Conservation (phyloP, 2,888 invertebrate species). For the Tachina lurida region DNA sequence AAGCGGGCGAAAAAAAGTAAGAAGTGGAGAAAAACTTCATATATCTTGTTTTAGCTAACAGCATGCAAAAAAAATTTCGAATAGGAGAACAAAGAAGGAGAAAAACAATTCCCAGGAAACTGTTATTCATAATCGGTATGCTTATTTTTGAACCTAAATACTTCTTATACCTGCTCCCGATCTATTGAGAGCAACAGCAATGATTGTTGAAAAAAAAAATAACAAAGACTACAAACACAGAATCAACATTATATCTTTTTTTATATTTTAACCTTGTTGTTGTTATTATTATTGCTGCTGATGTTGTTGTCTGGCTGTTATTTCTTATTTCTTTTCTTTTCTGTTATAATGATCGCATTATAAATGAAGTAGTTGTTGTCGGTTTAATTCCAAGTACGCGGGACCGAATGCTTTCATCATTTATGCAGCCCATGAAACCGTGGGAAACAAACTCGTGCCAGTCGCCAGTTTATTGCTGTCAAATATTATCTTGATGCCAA, state of each 20-base stretch:
- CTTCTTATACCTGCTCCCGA: slow-evolving; percentile 1
- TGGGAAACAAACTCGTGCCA: slow-evolving; percentile 83
- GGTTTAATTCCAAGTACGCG: slow-evolving; percentile 74
- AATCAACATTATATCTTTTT: slow-evolving; percentile 66
- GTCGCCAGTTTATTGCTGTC: slow-evolving; percentile 82
- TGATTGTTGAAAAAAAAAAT: slow-evolving; percentile 11
- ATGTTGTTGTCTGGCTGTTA: slow-evolving; percentile 50
- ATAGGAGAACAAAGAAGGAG: no score
- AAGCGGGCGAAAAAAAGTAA: no score
- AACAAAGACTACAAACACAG: slow-evolving; percentile 64
- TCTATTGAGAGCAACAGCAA: slow-evolving; percentile 2
- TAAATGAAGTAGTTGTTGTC: slow-evolving; percentile 71
- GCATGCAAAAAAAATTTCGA: no score
- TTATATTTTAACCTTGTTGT: slow-evolving; percentile 34
- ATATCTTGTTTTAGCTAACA: no score
- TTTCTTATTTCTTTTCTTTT: slow-evolving; percentile 51
- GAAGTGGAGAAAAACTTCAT: no score
- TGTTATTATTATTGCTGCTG: slow-evolving; percentile 29
- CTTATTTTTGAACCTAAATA: background rate
- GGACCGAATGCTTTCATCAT: slow-evolving; percentile 75
- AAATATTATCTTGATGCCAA: slow-evolving; percentile 82
- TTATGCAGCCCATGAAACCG: slow-evolving; percentile 80
- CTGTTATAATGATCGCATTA: slow-evolving; percentile 70
- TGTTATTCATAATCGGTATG: no score
- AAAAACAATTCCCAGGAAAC: no score